Percentiles rank a stretch among this genome's conserved stretches.
Evolutionary conservation across 1,140 invertebrate species (phyloP).

Genomic region (Sinonovacula constricta): DNA sequence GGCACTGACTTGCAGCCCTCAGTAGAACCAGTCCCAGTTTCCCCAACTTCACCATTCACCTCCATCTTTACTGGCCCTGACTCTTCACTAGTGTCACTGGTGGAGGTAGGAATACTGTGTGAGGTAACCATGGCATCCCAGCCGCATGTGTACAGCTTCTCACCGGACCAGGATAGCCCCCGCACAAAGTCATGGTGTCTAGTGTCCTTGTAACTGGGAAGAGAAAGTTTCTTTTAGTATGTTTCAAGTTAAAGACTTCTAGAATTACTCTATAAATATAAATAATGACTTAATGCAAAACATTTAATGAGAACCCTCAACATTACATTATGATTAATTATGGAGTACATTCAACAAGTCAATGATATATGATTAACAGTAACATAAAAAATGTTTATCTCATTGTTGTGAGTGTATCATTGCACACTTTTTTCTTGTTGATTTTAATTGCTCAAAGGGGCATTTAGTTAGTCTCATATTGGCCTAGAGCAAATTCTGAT

Average conservation of each 20-base stretch:
- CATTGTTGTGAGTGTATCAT: too few relatives aligned
- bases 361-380: too few relatives aligned
- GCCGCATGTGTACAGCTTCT: slow-evolving; percentile 28
- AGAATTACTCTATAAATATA: neutral
- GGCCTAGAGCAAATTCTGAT: too few relatives aligned
- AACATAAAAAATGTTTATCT: too few relatives aligned
- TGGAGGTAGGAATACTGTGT: neutral
- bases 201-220: slow-evolving; percentile 39
- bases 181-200: slow-evolving; percentile 37
- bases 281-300: neutral
- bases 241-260: neutral
- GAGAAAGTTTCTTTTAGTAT: neutral
- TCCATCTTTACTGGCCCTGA: slow-evolving; percentile 37
- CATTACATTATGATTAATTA: too few relatives aligned
- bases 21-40: too few relatives aligned
- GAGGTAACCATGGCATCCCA: slow-evolving; percentile 36
- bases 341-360: too few relatives aligned
- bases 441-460: too few relatives aligned
- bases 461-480: too few relatives aligned
- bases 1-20: too few relatives aligned
- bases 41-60: slow-evolving; percentile 39
- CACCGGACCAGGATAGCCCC: slow-evolving; percentile 30
- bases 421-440: too few relatives aligned
- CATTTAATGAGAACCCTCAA: neutral
- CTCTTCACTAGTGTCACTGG: neutral